phyloP scores from a whole-genome alignment of 2,888 invertebrate genomes.

The Aphidius colemani region DNA sequence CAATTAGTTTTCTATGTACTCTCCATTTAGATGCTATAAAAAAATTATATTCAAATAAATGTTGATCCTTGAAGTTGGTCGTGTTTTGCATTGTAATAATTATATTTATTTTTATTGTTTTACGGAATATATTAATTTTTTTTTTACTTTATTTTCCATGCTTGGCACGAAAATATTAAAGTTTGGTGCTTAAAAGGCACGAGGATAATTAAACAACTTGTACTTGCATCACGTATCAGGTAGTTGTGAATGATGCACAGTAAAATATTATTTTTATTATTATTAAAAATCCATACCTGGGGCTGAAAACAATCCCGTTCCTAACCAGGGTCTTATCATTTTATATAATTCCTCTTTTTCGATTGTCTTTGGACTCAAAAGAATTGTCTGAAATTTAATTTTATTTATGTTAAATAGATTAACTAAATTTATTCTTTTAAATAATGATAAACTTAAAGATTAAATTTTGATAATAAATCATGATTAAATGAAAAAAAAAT shows the following conservation, averaged over 20 bases:
- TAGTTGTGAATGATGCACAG: conserved; percentile 11
- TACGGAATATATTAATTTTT: background rate
- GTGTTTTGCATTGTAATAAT: conserved; percentile 21
- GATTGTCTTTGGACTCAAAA: conserved; percentile 42
- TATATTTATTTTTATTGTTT: conserved; percentile 9
- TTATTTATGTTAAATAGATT: background rate
- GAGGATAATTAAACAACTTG: conserved; percentile 40
- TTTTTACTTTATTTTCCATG: conserved; percentile 25
- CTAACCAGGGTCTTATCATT: conserved; percentile 41
- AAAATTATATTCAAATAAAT: background rate
- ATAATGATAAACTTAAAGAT: too few relatives aligned
- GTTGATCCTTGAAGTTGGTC: conserved; percentile 10
- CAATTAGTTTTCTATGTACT: conserved; percentile 43
- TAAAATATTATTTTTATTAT: background rate
- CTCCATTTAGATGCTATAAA: conserved; percentile 42
- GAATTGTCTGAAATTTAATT: conserved; percentile 34
- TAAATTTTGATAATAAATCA: too few relatives aligned
- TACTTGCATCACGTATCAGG: conserved; percentile 40
- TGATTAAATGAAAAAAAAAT: too few relatives aligned
- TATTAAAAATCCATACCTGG: conserved; percentile 37
- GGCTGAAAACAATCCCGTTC: conserved; percentile 45
- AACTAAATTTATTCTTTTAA: too few relatives aligned
- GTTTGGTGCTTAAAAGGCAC: conserved; percentile 19
- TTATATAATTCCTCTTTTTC: conserved; percentile 43
- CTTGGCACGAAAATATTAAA: conserved; percentile 35